A percentile compares a stretch with the other conserved stretches of the same genome.
Conservation (phyloP, 2,797 vertebrate genomes). For the Hybognathus amarus region DNA sequence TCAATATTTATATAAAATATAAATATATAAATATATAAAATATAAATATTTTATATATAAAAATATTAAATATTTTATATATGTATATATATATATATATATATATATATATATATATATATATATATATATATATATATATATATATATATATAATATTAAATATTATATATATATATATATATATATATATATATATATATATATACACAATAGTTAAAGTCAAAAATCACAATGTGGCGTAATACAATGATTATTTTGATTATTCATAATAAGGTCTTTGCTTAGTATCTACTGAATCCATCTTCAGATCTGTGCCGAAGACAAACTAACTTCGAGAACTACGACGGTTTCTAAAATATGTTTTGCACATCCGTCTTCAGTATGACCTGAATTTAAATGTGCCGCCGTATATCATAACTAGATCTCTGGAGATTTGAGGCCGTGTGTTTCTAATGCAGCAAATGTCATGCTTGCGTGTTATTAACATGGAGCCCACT, state of each 20-base stretch:
- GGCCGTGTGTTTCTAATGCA: conserved; percentile 9
- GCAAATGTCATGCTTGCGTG: conserved; percentile 23
- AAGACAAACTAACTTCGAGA: neutral
- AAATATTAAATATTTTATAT: neutral
- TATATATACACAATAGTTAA: no score
- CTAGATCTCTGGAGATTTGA: conserved; percentile 4
- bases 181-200: no score
- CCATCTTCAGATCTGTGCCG: neutral
- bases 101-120: no score
- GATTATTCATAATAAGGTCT: neutral
- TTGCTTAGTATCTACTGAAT: neutral
- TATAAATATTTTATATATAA: no score
- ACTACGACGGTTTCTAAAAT: neutral
- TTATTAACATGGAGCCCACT: conserved; percentile 23
- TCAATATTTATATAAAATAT: neutral
- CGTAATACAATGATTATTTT: neutral
- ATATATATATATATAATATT: no score
- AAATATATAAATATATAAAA: no score
- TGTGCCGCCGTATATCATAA: neutral
- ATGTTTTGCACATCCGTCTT: neutral
- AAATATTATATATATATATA: no score
- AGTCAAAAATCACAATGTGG: no score
- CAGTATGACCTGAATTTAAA: conserved; percentile 1
- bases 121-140: no score
- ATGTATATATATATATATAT: no score